A percentile compares a stretch with the other conserved stretches of the same genome.
Evolutionary conservation across 1,140 invertebrate species (phyloP).

Genomic region (Drosophila elegans): DNA sequence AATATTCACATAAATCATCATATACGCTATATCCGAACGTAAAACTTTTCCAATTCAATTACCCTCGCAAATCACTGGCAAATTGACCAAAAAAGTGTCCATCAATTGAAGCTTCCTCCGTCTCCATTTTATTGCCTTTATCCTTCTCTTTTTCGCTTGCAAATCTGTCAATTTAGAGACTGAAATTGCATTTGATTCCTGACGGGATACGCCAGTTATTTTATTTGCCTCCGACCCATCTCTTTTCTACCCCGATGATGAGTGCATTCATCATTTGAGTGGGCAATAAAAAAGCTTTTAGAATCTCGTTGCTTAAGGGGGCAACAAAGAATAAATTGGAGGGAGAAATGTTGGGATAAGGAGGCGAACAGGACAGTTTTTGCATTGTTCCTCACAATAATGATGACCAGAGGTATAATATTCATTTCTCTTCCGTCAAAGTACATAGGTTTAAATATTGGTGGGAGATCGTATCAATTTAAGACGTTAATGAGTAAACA

Average conservation of each 20-base stretch:
- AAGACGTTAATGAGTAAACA: too few species aligned
- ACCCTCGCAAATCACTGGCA: constrained; percentile 42
- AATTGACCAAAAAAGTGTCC: constrained; percentile 51
- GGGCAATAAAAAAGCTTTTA: constrained; percentile 53
- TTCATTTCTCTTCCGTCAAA: not conserved
- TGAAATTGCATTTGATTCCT: constrained; percentile 60
- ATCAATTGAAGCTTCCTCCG: constrained; percentile 28
- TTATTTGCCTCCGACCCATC: constrained; percentile 23
- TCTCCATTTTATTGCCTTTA: constrained; percentile 19
- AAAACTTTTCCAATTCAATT: constrained; percentile 49
- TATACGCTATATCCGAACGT: constrained; percentile 7
- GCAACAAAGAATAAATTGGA: not conserved
- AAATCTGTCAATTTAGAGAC: constrained; percentile 55
- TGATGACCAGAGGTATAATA: constrained; percentile 4
- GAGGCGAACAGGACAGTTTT: constrained; percentile 5
- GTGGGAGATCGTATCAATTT: too few species aligned
- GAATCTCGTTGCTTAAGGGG: constrained; percentile 12
- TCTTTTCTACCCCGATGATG: constrained; percentile 8
- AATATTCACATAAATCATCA: constrained; percentile 27
- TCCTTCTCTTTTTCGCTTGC: constrained; percentile 17
- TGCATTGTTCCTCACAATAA: constrained; percentile 26
- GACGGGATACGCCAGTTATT: constrained; percentile 46
- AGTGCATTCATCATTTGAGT: constrained; percentile 50
- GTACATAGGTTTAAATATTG: not conserved
- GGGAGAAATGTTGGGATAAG: not conserved